Conservation (phyloP, 2,113 vertebrate genomes). For the Pygoscelis antarcticus region DNA sequence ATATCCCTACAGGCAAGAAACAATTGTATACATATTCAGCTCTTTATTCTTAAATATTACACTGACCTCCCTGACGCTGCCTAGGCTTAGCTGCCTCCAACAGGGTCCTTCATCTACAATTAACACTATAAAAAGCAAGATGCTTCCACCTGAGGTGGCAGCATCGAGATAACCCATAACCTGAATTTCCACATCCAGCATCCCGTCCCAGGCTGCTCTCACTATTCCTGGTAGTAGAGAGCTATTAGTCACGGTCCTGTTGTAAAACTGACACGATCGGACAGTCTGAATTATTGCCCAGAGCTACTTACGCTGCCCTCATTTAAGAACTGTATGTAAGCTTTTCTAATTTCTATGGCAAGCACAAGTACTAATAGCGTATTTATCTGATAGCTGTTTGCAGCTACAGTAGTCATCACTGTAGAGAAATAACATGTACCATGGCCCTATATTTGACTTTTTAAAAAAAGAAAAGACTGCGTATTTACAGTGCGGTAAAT, state of each 20-base stretch:
- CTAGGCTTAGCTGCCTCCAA: background rate
- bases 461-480: background rate
- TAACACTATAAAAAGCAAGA: background rate
- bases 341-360: slow-evolving; percentile 39
- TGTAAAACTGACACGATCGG: background rate
- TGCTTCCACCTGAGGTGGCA: background rate
- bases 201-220: background rate
- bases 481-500: background rate
- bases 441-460: background rate
- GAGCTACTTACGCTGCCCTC: slow-evolving; percentile 19
- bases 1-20: background rate
- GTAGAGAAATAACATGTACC: background rate
- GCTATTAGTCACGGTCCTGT: background rate
- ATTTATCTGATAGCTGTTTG: slow-evolving; percentile 39
- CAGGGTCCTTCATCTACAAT: background rate
- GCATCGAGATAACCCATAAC: background rate
- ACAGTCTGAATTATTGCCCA: slow-evolving; percentile 39
- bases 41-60: background rate
- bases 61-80: background rate
- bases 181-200: background rate
- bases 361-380: background rate
- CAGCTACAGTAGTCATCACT: background rate
- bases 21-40: background rate
- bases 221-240: background rate
- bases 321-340: slow-evolving; percentile 14